Evolutionary conservation across 2,888 invertebrate genomes (phyloP), one percentile per base, ranked within the genome.

Genomic region (Apotomis turbidana): DNA sequence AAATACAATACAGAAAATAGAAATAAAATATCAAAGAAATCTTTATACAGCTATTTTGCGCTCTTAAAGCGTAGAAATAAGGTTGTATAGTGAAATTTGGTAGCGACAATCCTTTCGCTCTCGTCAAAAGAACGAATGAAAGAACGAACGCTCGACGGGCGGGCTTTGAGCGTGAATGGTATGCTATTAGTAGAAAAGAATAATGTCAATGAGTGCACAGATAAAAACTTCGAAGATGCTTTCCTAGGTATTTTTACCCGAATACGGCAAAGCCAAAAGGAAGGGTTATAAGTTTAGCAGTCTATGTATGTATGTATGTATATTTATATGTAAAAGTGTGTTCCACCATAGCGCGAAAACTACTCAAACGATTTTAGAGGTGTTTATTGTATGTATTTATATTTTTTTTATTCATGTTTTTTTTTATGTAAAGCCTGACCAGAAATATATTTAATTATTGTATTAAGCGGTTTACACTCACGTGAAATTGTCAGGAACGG

Each of bases 101-200:
- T 68, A 62, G 71, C 27, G 55, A n/a, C 27, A 71, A 55, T 41
- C 8, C 66, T 55, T 55, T 55, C 41, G 13, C 44, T 15, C n/a
- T 10, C 64, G 36, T 64, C 64, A 70, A 67, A 67, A 58, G 66
- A 67, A 67, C n/a, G 55, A 58, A 67, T 67, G 64, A 66, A 66
- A 67, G 57, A 67, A 13, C 49, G 27, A 44, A 9, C 55, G 41
- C 44, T 55, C 27, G 3, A 44, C 9, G 54, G 57, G 46, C n/a
- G 9, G 46, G 49, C 66, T 67, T 67, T 67, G 66, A 58, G 57
- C 60, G 44, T 49, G 49, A 49, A 49, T 49, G 49, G 49, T 6
- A 49, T 49, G 61, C 71, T 52, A 44, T 62, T 71, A 67, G 57
- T 15, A 13, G 36, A 27, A 27, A 27, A 15, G 41, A 71, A 68